Base-by-base conservation (phyloP, 2,113 vertebrate species). In the Muntiacus reevesi region DNA sequence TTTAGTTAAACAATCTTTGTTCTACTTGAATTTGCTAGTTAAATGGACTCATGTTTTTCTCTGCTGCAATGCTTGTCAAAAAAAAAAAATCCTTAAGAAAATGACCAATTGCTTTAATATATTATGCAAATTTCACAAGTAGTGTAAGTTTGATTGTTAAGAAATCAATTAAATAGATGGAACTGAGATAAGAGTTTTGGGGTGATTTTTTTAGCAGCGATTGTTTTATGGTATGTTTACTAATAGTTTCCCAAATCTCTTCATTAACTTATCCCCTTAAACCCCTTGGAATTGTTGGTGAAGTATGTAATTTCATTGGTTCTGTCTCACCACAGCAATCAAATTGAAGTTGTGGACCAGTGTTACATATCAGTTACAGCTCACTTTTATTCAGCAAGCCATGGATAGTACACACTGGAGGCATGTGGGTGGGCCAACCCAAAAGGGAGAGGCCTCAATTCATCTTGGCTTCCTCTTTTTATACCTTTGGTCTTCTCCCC, bases 401-500 rank as follows among this genome's bases (percentile, higher is more conserved):
- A 71, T 40, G 67, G n/a, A 23, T 71, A 36, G 19, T 40, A 23
- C n/a, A 71, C 10, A 5, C 10, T 71, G 67, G n/a, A 40, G 67
- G 19, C 23, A 10, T 40, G 19, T 36, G n/a, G 1, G 2, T 23
- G 19, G 19, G 67, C n/a, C 21, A 19, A 40, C n/a, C n/a, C 67
- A 40, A 23, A 40, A 40, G 67, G 5, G 67, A 0, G 1, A 6
- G 5, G 0, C 2, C 67, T 71, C 67, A 71, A 12, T 40, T n/a
- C n/a, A 23, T 23, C n/a, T 71, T 71, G n/a, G n/a, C 5, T 12
- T 71, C n/a, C 19, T 71, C 19, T 6, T 21, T 12, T 71, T 23
- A 23, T 36, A 40, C 2, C 5, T 40, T 71, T 71, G 12, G 9
- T 71, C n/a, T 40, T 19, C n/a, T 40, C 5, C 67, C 1, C 19